phyloP scores from a whole-genome alignment of 2,113 vertebrate species.

The Dascyllus trimaculatus region DNA sequence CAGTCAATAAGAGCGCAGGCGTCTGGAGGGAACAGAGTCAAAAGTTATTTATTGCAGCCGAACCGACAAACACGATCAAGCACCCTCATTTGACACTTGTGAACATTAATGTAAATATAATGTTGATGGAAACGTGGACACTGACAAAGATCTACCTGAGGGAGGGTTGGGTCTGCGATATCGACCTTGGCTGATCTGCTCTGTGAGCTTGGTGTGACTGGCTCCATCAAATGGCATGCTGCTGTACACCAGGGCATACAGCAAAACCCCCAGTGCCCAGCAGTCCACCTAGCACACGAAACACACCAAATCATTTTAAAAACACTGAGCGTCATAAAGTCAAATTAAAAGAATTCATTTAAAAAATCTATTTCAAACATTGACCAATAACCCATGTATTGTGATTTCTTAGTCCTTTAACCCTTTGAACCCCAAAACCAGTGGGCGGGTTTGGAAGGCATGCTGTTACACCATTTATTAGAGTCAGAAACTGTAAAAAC shows the following conservation, averaged over 20 bases:
- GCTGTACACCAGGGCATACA: conserved; percentile 86
- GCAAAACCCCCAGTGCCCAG: conserved; percentile 87
- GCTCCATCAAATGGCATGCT: conserved; percentile 86
- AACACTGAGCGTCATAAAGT: no score
- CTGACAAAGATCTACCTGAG: conserved; percentile 77
- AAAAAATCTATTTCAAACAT: no score
- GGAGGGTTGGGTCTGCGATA: conserved; percentile 82
- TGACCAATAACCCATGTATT: no score
- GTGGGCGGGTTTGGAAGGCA: no score
- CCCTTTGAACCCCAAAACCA: no score
- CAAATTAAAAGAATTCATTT: no score
- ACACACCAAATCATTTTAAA: conserved; percentile 12
- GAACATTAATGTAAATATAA: background rate
- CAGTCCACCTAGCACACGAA: conserved; percentile 83
- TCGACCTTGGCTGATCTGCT: conserved; percentile 83
- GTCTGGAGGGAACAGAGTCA: conserved; percentile 68
- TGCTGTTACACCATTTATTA: no score
- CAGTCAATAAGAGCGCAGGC: conserved; percentile 86
- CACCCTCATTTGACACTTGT: background rate
- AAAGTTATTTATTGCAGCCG: conserved; percentile 39
- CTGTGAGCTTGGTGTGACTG: conserved; percentile 78
- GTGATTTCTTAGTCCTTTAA: no score
- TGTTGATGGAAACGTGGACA: background rate
- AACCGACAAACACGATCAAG: background rate
- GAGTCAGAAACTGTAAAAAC: no score